Conservation (phyloP, 1,140 invertebrate species). For the Penaeus vannamei region DNA sequence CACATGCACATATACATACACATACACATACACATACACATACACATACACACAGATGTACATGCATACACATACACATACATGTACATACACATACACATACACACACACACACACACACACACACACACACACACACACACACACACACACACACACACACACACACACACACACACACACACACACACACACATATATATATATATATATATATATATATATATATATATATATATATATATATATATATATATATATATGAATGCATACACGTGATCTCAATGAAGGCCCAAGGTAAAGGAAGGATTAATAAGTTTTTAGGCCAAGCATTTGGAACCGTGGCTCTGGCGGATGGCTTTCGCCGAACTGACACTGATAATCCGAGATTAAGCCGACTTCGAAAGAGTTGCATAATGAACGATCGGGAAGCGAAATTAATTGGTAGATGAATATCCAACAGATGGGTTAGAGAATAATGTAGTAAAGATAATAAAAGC, state of each 20-base stretch:
- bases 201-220: slow-evolving; percentile 36
- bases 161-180: slow-evolving; percentile 23
- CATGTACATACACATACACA: not conserved
- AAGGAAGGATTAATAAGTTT: too few relatives aligned
- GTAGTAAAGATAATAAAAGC: too few relatives aligned
- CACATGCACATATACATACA: slow-evolving; percentile 25
- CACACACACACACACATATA: not conserved
- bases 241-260: slow-evolving; percentile 21
- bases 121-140: not conserved
- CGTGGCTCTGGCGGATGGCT: too few relatives aligned
- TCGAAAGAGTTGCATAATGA: too few relatives aligned
- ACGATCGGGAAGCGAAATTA: too few relatives aligned
- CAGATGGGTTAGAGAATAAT: too few relatives aligned
- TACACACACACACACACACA: slow-evolving; percentile 15
- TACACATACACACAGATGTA: slow-evolving; percentile 17
- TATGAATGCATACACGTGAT: not conserved
- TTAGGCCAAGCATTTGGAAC: too few relatives aligned
- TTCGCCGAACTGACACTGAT: too few relatives aligned
- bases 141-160: not conserved
- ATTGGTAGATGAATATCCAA: too few relatives aligned
- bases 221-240: slow-evolving; percentile 33
- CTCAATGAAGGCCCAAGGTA: too few relatives aligned
- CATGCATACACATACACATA: slow-evolving; percentile 13
- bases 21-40: not conserved
- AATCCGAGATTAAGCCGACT: too few relatives aligned